Conservation (phyloP, 2,113 vertebrate species). For the Cercopithecus mona region DNA sequence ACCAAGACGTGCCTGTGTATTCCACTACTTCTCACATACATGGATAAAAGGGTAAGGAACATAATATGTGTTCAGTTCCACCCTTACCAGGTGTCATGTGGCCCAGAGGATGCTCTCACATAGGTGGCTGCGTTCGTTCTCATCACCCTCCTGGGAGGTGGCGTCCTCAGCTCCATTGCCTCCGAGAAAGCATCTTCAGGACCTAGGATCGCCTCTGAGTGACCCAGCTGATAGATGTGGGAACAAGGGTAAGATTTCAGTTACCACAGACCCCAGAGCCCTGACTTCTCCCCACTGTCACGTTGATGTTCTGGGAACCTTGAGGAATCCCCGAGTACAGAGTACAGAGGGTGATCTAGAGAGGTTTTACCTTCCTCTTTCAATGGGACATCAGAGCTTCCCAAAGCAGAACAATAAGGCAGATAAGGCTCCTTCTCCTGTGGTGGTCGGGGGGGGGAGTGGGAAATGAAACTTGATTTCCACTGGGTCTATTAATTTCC, state of each 20-base stretch:
- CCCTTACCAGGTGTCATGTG: rapidly evolving
- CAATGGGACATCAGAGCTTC: neutral
- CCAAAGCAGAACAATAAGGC: rapidly evolving
- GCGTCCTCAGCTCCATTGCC: rapidly evolving
- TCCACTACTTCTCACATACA: rapidly evolving
- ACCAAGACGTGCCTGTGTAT: rapidly evolving
- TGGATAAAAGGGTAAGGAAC: rapidly evolving
- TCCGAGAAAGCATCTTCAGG: neutral
- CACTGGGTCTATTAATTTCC: neutral
- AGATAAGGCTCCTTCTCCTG: neutral
- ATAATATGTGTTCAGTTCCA: rapidly evolving
- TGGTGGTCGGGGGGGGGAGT: no score
- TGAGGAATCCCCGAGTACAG: neutral
- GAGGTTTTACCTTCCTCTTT: neutral
- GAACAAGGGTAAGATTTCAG: neutral
- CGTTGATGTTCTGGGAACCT: neutral
- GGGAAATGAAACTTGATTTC: neutral
- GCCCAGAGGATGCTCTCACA: rapidly evolving
- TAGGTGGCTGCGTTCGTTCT: rapidly evolving
- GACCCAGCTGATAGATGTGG: rapidly evolving
- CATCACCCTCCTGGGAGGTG: neutral
- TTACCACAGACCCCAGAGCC: rapidly evolving
- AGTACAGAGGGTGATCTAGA: rapidly evolving
- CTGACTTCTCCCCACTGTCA: no score
- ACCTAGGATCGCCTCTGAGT: rapidly evolving